A percentile compares a stretch with the other conserved stretches of the same genome.
These are phyloP conservation scores for Conomelus anceps DNA, from an alignment of 2,888 invertebrate species.

Conservation along the genomic window DNA sequence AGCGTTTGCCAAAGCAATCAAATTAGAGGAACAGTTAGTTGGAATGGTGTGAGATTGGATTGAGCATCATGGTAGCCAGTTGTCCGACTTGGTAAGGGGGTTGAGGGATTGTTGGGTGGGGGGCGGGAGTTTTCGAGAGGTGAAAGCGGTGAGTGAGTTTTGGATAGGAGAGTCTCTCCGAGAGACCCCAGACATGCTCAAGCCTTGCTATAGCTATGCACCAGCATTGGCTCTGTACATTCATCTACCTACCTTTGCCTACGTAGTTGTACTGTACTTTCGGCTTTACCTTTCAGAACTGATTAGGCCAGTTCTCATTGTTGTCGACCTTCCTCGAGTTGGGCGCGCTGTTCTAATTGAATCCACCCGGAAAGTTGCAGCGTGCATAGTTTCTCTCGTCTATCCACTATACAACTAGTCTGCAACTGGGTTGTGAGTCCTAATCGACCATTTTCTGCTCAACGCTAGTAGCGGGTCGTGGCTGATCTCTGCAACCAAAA, in stretches of 20 bases:
- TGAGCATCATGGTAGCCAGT: background rate
- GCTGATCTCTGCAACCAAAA: background rate
- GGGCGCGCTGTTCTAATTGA: background rate
- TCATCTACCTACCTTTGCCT: background rate
- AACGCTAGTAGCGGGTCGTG: background rate
- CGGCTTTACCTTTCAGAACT: background rate
- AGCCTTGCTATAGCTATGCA: background rate
- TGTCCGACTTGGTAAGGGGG: background rate
- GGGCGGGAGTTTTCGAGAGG: background rate
- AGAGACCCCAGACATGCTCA: background rate
- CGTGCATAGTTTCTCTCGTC: background rate
- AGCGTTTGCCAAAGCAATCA: background rate
- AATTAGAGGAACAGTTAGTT: background rate
- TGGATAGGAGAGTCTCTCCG: background rate
- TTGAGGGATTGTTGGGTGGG: background rate
- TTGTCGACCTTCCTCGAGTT: background rate
- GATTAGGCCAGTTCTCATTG: background rate
- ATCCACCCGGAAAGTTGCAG: background rate
- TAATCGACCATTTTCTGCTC: background rate
- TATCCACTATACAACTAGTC: no score
- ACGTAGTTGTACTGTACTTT: background rate
- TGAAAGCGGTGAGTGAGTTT: background rate
- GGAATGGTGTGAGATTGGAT: background rate
- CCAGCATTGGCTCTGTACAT: background rate
- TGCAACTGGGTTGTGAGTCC: no score